Conservation (phyloP, 2,888 invertebrate species). For the Drosophila robusta region DNA sequence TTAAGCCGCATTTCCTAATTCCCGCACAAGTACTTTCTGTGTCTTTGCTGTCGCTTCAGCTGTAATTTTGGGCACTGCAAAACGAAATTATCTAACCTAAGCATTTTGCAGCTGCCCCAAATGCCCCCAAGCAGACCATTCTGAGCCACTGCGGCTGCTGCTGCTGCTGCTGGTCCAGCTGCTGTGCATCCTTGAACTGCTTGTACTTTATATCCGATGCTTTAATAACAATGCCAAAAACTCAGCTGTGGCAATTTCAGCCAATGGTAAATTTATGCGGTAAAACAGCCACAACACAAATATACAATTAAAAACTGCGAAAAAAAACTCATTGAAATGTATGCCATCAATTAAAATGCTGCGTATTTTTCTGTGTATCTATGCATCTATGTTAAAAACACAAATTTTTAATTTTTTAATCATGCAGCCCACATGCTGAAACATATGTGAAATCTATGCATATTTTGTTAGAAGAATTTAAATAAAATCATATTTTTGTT, state of each 20-base stretch:
- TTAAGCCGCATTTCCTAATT: constrained; percentile 76
- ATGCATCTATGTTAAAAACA: constrained; percentile 25
- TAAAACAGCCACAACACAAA: neutral
- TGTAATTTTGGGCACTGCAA: constrained; percentile 49
- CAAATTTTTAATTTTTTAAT: constrained; percentile 47
- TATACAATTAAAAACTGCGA: constrained; percentile 32
- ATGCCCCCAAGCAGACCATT: constrained; percentile 48
- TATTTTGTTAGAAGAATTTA: constrained; percentile 55
- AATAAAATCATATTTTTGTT: constrained; percentile 26
- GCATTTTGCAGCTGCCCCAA: constrained; percentile 44
- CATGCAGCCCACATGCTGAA: constrained; percentile 16
- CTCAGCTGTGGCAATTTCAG: constrained; percentile 46
- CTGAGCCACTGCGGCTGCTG: constrained; percentile 35
- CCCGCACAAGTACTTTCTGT: constrained; percentile 71
- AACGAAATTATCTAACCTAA: constrained; percentile 71
- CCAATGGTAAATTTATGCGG: constrained; percentile 57
- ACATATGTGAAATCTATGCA: constrained; percentile 31
- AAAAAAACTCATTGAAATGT: constrained; percentile 37
- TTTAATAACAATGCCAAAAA: constrained; percentile 66
- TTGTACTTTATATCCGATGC: constrained; percentile 47
- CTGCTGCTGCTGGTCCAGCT: constrained; percentile 26
- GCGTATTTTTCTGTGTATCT: constrained; percentile 30
- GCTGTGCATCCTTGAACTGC: constrained; percentile 64
- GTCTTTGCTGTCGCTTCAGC: constrained; percentile 36
- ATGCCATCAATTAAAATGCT: constrained; percentile 41